Percentiles rank a stretch among this genome's conserved stretches.
Evolutionary conservation across 2,113 vertebrate species (phyloP).

Genomic region (Hystrix cristata): DNA sequence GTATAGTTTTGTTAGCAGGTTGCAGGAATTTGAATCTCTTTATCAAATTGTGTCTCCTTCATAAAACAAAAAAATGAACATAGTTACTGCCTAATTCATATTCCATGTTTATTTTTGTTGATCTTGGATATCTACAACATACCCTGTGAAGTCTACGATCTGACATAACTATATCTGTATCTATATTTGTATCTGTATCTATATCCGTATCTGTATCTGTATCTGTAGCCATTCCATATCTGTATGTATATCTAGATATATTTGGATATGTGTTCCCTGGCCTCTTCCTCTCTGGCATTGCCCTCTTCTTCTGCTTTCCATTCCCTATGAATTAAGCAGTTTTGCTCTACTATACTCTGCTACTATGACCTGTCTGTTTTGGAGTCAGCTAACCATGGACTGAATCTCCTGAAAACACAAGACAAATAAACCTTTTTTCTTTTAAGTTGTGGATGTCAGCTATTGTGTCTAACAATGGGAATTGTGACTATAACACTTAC

Average conservation of each 20-base stretch:
- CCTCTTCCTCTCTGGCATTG: neutral
- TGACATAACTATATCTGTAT: neutral
- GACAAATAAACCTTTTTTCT: neutral
- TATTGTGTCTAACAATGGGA: neutral
- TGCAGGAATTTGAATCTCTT: neutral
- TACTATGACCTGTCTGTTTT: neutral
- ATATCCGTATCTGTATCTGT: neutral
- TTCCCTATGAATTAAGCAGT: neutral
- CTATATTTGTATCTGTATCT: neutral
- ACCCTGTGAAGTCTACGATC: neutral
- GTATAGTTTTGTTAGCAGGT: constrained; percentile 13
- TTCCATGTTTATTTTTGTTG: neutral
- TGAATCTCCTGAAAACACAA: neutral
- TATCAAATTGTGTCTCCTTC: neutral
- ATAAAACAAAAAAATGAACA: neutral
- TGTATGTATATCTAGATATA: neutral
- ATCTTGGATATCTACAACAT: neutral
- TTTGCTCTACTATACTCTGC: neutral
- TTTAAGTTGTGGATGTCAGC: neutral
- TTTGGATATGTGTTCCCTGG: neutral
- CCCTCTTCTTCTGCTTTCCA: neutral
- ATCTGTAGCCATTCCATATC: too few species aligned
- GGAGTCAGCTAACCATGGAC: neutral
- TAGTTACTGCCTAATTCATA: neutral
- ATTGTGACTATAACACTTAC: neutral